Evolutionary conservation across 2,113 vertebrate genomes (phyloP).

Genomic region (Gymnobelideus leadbeateri): DNA sequence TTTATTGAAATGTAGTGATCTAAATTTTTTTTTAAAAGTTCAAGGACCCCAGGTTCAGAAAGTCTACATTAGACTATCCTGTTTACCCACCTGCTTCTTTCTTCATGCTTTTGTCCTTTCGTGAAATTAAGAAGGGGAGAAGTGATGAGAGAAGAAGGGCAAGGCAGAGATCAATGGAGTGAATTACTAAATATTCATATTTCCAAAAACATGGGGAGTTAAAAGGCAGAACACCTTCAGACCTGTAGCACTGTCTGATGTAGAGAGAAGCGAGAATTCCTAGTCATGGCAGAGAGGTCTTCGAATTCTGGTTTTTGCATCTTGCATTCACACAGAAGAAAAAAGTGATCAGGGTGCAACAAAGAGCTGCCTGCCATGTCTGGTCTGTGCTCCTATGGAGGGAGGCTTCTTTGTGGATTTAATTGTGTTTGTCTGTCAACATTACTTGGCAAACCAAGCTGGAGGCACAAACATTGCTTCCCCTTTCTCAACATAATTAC

Average conservation of each 20-base stretch:
- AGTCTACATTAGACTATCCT: background rate
- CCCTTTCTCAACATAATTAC: constrained; percentile 72
- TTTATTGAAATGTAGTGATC: background rate
- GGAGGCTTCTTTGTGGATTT: background rate
- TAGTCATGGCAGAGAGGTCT: background rate
- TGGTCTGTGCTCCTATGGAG: constrained; percentile 23
- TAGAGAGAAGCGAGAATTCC: background rate
- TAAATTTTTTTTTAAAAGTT: background rate
- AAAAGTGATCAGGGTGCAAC: background rate
- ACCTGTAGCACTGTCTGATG: background rate
- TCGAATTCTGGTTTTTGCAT: background rate
- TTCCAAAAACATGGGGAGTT: fast-evolving
- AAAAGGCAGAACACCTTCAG: background rate
- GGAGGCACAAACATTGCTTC: constrained; percentile 72
- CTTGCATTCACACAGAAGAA: background rate
- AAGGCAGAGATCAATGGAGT: background rate
- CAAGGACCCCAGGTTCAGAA: background rate
- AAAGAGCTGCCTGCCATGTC: background rate
- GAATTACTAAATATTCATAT: background rate
- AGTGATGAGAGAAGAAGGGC: background rate
- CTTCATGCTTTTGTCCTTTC: background rate
- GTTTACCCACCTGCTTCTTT: background rate
- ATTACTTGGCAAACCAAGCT: constrained; percentile 74
- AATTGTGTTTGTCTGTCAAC: constrained; percentile 76
- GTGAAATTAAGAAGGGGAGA: background rate